Base-by-base conservation (phyloP, 2,113 vertebrate species). In the Pholis gunnellus region DNA sequence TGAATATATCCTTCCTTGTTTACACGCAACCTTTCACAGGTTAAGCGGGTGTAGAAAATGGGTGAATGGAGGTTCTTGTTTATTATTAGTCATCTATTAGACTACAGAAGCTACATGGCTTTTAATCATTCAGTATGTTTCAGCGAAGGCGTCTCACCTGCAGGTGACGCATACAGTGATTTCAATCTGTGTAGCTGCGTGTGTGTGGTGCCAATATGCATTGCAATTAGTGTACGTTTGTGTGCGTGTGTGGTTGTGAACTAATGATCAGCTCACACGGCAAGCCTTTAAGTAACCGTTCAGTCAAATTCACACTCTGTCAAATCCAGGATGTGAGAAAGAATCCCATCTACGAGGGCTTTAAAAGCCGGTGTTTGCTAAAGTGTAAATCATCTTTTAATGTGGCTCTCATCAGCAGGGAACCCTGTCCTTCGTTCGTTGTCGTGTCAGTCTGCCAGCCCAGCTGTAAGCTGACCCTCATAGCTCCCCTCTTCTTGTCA, bases 91-190 rank as follows among this genome's bases (percentile, higher is more conserved):
- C 59, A 79, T 57, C 75, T 83, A 22, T 83, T 73, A 59, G 50
- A 70, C 67, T 3, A 8, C 29, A 56, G 74, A 46, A 74, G 68
- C 57, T 67, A 81, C 61, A 65, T 70, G 60, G 10, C 22, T 40
- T 52, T 89, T 22, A 85, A 90, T 86, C 46, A 84, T 84, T 85
- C 48, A 89, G 65, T 44, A 71, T 31, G 46, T 34, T 87, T 81
- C 78, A 78, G 61, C 50, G 57, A 48, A 66, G 61, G n/a, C 54
- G 9, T 75, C 57, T 80, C 74, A 86, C 80, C 78, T 88, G 73
- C 54, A 85, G 40, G 38, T 73, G 63, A 78, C 65, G 40, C 72
- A 72, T 57, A n/a, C 63, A 48, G 29, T 82, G 46, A 85, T 78
- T 56, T 75, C 50, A 65, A 44, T 76, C 36, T 31, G 46, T 84